Evolutionary conservation across 1,140 invertebrate genomes (phyloP).

Genomic region (Drosophila serrata): DNA sequence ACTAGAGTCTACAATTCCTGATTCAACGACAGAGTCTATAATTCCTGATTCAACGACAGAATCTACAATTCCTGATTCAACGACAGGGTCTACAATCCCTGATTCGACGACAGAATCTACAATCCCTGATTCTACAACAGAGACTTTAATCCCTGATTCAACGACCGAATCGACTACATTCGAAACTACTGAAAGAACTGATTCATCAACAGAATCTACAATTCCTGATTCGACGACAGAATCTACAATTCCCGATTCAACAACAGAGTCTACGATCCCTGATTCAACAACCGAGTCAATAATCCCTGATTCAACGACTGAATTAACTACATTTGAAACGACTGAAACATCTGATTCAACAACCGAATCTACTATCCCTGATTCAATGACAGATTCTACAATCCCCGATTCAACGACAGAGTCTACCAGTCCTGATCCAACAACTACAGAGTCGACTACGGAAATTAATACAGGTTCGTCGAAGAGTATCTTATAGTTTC

Average conservation of each 20-base stretch:
- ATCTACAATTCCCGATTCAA: neutral
- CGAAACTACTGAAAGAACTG: too few relatives aligned
- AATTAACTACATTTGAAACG: neutral
- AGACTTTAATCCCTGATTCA: neutral
- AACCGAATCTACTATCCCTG: neutral
- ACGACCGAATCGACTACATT: neutral
- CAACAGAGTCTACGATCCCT: neutral
- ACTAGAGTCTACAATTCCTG: neutral
- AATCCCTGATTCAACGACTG: neutral
- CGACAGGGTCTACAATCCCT: constrained; percentile 5
- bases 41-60: constrained; percentile 9
- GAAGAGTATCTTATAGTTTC: neutral
- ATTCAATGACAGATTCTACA: neutral
- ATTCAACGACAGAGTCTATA: neutral
- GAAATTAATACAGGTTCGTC: neutral
- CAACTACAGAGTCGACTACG: neutral
- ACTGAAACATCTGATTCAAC: constrained; percentile 6
- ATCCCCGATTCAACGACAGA: neutral
- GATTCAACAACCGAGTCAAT: neutral
- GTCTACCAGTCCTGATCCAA: neutral
- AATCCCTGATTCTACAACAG: neutral
- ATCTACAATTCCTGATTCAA: neutral
- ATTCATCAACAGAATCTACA: neutral
- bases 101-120: constrained; percentile 9
- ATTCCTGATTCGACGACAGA: constrained; percentile 1